Base-by-base conservation (phyloP, 2,888 invertebrate species). In the Pharmacophagus antenor region DNA sequence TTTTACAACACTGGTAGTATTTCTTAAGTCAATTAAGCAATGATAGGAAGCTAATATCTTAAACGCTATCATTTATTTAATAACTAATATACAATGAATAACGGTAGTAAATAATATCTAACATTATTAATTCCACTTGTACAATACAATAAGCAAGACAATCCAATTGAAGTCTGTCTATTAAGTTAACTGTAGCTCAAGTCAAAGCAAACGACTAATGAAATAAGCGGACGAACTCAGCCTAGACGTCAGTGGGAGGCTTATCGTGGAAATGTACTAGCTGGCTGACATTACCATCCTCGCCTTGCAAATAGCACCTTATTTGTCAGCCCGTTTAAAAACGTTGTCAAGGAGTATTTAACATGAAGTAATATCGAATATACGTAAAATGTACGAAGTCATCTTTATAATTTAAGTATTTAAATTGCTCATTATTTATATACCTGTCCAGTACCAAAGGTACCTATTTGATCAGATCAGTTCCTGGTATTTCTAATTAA, bases 261-360 rank as follows among this genome's bases (percentile, higher is more conserved):
- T 88, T 88, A 88, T 88, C 88, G 83, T 76, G 74, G 76, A 82
- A 87, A 88, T 88, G 86, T 87, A 88, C 83, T 85, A 83, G 80
- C 82, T 84, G 73, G 77, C 80, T 85, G 88, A 88, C 88, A 84
- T 86, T 82, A 79, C 79, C 81, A 74, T 85, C 82, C 80, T 77
- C 85, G 83, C 83, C 79, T 83, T 76, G 77, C 73, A 80, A 85
- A 84, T 77, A 80, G 74, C 77, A 73, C 74, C 84, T 85, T 85
- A 87, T 87, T 86, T 84, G 82, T 82, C 82, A 84, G 80, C 79
- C 80, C 74, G 74, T 82, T 12, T 82, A 81, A 85, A 84, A 85
- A 80, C 73, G 72, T 66, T 70, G 71, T 77, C 77, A 76, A 76
- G 67, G 73, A 74, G 70, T 63, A 74, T 70, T 70, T 70, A 73